phyloP scores from a whole-genome alignment of 2,113 vertebrate species.

The Forbesichthys papilliferus region DNA sequence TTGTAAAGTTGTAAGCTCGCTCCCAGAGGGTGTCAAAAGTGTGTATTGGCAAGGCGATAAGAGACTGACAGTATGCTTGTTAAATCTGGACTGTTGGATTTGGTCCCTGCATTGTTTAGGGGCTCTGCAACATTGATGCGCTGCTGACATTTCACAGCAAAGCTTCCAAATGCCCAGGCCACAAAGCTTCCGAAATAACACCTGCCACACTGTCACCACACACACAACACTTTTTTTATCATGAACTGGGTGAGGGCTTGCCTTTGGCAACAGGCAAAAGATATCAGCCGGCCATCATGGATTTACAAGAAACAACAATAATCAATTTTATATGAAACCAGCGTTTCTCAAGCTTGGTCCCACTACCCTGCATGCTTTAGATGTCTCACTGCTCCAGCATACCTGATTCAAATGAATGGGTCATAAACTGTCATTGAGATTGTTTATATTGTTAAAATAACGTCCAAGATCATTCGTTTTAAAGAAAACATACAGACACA shows the following conservation, averaged over 20 bases:
- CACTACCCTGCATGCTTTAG: too few relatives aligned
- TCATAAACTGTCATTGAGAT: too few relatives aligned
- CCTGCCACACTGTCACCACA: conserved; percentile 30
- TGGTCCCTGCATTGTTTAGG: conserved; percentile 39
- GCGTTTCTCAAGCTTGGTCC: too few relatives aligned
- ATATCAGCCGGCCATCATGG: background rate
- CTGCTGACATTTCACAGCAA: conserved; percentile 51
- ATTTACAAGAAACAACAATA: background rate
- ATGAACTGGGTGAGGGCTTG: too few relatives aligned
- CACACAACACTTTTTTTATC: background rate
- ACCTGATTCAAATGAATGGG: too few relatives aligned
- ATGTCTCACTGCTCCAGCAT: too few relatives aligned
- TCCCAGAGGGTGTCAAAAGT: background rate
- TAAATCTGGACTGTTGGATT: background rate
- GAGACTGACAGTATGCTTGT: background rate
- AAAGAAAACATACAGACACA: too few relatives aligned
- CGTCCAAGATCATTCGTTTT: too few relatives aligned
- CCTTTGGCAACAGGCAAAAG: too few relatives aligned
- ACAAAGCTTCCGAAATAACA: conserved; percentile 22
- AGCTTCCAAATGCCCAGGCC: conserved; percentile 8
- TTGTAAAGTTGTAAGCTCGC: too few relatives aligned
- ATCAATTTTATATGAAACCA: background rate
- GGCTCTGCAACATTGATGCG: conserved; percentile 55
- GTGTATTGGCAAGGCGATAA: background rate
- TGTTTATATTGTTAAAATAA: too few relatives aligned